Conservation (phyloP, 2,113 vertebrate species). For the Lanius collurio region DNA sequence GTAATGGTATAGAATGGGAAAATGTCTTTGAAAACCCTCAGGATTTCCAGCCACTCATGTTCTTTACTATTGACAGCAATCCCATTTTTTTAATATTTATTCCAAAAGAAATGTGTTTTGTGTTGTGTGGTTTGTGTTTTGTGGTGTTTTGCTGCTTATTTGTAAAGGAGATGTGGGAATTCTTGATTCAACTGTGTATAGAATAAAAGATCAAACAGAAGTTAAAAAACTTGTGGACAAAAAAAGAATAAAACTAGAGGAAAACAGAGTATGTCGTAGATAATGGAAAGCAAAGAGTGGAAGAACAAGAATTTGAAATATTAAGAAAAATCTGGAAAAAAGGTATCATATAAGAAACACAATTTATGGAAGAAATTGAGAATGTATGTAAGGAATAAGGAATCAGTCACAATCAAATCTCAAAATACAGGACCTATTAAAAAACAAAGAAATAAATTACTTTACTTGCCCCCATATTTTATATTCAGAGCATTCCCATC, state of each 20-base stretch:
- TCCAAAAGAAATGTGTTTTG: background rate
- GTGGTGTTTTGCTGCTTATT: background rate
- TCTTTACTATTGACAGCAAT: background rate
- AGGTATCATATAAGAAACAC: background rate
- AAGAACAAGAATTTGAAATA: background rate
- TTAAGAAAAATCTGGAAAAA: background rate
- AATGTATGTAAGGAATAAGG: background rate
- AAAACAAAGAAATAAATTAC: background rate
- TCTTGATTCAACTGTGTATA: background rate
- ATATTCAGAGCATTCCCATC: background rate
- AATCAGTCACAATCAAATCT: fast-evolving
- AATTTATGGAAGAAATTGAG: background rate
- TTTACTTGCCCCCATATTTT: background rate
- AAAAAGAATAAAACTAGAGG: background rate
- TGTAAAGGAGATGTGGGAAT: background rate
- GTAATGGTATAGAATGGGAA: background rate
- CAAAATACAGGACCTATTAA: background rate
- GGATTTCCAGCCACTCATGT: background rate
- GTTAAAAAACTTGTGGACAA: background rate
- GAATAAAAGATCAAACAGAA: background rate
- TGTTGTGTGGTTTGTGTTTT: background rate
- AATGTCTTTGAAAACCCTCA: background rate
- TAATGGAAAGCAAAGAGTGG: background rate
- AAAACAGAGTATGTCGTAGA: background rate
- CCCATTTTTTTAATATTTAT: background rate